These are phyloP conservation scores for Furnarius figulus DNA, from an alignment of 2,113 vertebrate species.

Conservation along the genomic window DNA sequence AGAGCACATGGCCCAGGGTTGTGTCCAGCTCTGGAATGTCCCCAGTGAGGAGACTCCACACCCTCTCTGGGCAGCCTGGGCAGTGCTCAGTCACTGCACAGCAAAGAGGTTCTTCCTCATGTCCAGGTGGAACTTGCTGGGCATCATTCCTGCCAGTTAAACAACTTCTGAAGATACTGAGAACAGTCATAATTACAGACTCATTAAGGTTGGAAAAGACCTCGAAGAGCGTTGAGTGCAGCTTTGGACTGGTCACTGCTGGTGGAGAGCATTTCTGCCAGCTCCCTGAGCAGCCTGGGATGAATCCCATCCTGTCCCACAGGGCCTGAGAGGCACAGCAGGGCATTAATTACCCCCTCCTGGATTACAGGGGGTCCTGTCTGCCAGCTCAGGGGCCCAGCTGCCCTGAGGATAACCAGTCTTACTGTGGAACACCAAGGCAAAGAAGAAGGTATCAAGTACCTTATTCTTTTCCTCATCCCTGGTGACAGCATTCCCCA, in stretches of 20 bases:
- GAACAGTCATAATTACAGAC: background rate
- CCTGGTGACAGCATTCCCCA: background rate
- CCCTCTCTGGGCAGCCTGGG: background rate
- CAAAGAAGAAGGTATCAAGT: background rate
- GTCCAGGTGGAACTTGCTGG: background rate
- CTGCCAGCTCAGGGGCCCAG: background rate
- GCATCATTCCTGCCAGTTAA: background rate
- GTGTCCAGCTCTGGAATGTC: background rate
- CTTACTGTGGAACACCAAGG: no score
- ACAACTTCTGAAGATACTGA: background rate
- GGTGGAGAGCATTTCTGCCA: no score
- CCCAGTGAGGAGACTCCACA: background rate
- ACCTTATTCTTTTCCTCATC: background rate
- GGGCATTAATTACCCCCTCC: background rate
- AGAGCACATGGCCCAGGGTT: background rate
- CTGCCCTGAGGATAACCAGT: background rate
- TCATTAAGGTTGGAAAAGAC: background rate
- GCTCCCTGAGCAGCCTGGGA: no score
- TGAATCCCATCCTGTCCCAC: no score
- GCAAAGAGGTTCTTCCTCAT: background rate
- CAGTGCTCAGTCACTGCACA: rapidly evolving
- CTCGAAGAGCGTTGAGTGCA: background rate
- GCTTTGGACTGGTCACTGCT: background rate
- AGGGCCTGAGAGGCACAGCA: no score
- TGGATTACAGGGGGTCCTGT: background rate